Conservation (phyloP, 2,797 vertebrate species). For the Microctenopoma lineatum region DNA sequence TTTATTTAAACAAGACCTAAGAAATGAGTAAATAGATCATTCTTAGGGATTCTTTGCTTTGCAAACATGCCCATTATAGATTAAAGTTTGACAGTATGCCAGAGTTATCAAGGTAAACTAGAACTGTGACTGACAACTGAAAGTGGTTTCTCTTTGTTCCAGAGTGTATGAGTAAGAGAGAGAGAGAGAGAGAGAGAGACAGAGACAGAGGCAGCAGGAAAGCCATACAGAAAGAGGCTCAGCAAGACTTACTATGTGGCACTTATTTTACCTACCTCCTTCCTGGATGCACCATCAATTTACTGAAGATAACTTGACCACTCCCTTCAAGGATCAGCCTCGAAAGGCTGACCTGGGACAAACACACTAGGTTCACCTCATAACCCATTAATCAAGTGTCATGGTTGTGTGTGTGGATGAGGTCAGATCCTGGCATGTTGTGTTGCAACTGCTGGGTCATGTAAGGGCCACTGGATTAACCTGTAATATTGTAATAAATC, state of each 20-base stretch:
- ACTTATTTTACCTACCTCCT: conserved; percentile 66
- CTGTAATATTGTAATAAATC: conserved; percentile 51
- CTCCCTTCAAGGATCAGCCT: conserved; percentile 82
- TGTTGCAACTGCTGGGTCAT: conserved; percentile 75
- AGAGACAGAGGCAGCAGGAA: conserved; percentile 14
- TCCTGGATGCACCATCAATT: conserved; percentile 80
- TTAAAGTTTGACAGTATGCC: conserved; percentile 85
- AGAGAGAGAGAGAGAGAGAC: background rate
- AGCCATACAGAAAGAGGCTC: conserved; percentile 50
- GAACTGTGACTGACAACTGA: conserved; percentile 83
- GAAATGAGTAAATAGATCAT: conserved; percentile 98
- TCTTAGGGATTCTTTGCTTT: conserved; percentile 97
- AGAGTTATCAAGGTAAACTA: conserved; percentile 87
- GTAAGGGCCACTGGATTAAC: conserved; percentile 60
- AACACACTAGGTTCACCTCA: conserved; percentile 77
- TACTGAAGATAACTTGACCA: conserved; percentile 76
- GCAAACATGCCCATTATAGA: conserved; percentile 91
- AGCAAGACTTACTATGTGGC: conserved; percentile 56
- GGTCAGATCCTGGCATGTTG: conserved; percentile 70
- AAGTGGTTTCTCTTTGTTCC: conserved; percentile 83
- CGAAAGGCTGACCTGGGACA: conserved; percentile 81
- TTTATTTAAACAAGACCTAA: conserved; percentile 97
- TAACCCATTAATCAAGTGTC: conserved; percentile 80
- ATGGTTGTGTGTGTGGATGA: conserved; percentile 66
- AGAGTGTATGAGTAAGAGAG: conserved; percentile 46